Evolutionary conservation across 1,140 invertebrate species (phyloP).

Genomic region (Bombus ignitus): DNA sequence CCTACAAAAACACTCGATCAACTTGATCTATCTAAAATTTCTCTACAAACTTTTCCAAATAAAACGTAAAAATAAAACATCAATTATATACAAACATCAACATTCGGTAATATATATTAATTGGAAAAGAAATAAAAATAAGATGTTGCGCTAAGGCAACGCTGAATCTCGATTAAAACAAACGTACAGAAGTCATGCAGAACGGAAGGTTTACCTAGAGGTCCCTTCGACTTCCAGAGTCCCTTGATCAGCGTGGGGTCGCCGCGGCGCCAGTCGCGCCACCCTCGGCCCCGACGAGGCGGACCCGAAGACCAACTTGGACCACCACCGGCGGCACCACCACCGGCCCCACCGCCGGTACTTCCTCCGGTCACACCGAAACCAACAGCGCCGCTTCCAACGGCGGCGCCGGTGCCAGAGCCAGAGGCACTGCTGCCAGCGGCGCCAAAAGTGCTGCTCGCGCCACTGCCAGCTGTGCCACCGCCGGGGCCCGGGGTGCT

Average conservation of each 20-base stretch:
- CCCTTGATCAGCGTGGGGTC: conserved; percentile 87
- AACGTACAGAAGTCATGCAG: neutral
- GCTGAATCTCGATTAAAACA: neutral
- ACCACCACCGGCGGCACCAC: conserved; percentile 60
- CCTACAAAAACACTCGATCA: too few species aligned
- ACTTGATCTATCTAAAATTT: too few species aligned
- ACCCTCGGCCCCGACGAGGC: conserved; percentile 82
- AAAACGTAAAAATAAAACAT: too few species aligned
- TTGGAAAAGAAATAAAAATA: too few species aligned
- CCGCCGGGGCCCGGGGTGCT: conserved; percentile 71
- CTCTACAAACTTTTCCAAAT: too few species aligned
- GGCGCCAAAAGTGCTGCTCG: conserved; percentile 43
- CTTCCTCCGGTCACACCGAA: conserved; percentile 46
- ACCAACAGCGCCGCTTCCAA: conserved; percentile 37
- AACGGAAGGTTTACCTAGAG: conserved; percentile 82
- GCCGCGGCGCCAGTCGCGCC: conserved; percentile 86
- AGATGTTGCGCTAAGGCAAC: too few species aligned
- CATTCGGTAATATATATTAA: too few species aligned
- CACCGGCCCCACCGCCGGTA: conserved; percentile 63
- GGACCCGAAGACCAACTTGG: conserved; percentile 41
- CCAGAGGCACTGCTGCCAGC: conserved; percentile 55
- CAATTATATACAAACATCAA: too few species aligned
- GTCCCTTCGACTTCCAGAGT: conserved; percentile 85
- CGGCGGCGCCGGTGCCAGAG: conserved; percentile 44
- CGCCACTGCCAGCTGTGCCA: conserved; percentile 55